phyloP scores from a whole-genome alignment of 2,888 invertebrate genomes.

The Andrena bicolor region DNA sequence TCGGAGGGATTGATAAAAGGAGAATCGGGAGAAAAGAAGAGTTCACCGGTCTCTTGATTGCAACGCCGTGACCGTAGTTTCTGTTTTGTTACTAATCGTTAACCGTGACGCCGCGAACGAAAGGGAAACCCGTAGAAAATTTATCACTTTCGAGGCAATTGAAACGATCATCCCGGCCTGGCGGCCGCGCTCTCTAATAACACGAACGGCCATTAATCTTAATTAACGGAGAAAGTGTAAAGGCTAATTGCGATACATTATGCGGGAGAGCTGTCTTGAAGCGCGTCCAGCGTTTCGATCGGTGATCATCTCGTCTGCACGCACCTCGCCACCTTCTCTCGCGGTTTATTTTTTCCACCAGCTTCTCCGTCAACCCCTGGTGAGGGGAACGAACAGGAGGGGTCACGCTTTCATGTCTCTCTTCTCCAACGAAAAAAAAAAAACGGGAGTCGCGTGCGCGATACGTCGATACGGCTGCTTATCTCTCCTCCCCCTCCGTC shows the following conservation, averaged over 20 bases:
- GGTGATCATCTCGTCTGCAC: neutral
- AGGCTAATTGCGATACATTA: slow-evolving; percentile 48
- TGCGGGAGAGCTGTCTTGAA: slow-evolving; percentile 19
- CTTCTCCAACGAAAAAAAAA: neutral
- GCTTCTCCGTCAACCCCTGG: too few relatives aligned
- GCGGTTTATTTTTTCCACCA: neutral
- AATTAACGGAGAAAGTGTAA: slow-evolving; percentile 67
- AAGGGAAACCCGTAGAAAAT: slow-evolving; percentile 66
- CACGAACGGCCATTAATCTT: slow-evolving; percentile 61
- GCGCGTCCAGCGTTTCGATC: slow-evolving; percentile 9
- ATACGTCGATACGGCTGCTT: neutral
- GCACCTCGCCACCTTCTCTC: neutral
- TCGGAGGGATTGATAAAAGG: neutral
- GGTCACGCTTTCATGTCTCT: too few relatives aligned
- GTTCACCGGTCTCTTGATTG: slow-evolving; percentile 20
- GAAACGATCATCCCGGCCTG: slow-evolving; percentile 45
- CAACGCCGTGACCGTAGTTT: slow-evolving; percentile 26
- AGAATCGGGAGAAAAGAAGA: neutral
- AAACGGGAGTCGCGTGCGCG: neutral
- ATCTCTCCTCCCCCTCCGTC: neutral
- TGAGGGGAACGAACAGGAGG: too few relatives aligned
- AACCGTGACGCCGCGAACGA: slow-evolving; percentile 51
- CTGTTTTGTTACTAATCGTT: slow-evolving; percentile 38
- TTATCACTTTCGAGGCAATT: slow-evolving; percentile 63
- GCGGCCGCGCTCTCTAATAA: slow-evolving; percentile 57